Evolutionary conservation across 2,113 vertebrate species (phyloP), one percentile per base, ranked within the genome.

Genomic region (Lampris megalopsis): DNA sequence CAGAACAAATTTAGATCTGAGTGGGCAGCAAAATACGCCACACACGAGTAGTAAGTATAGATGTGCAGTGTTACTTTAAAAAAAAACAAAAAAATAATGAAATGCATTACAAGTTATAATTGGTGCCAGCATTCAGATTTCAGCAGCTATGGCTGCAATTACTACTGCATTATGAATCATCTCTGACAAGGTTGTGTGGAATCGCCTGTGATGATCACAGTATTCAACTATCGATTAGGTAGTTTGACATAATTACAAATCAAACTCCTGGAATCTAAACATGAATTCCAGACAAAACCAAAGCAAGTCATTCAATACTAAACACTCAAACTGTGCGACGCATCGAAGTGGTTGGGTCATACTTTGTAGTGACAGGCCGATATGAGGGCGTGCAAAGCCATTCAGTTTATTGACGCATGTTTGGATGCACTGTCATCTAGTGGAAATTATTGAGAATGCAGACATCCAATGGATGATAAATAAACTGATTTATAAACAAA

Each of bases 341-440:
- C 41, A 9, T 49, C 48, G 49, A 41, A 41, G 0, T 50, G 5
- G 9, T 57, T 49, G 40, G 24, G 24, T 24, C 24, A 24, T 24
- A 24, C 24, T 24, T 24, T 24, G 24, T 24, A 24, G 24, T 24
- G 24, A 24, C 24, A 24, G 24, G 24, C 24, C 24, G 24, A 24
- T 24, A 24, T 24, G 24, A 24, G 24, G 24, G 24, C 24, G 24
- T 0, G 24, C 24, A 24, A 24, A 24, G 24, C 24, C 24, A 24
- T 24, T 24, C 24, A 24, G 24, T 24, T 24, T 24, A 24, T 24
- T 24, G 24, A 24, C 24, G 24, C 48, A 63, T 37, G 56, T 85
- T 71, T 66, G 83, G 42, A 2, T 67, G 68, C 65, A 76, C 62
- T 79, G 84, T 86, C 91, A 91, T 76, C 92, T 87, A 70, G 91